Evolutionary conservation across 64 coral and sea anemone species (phyloP), one percentile per base, ranked within the genome.

Genomic region (Montipora sp.): DNA sequence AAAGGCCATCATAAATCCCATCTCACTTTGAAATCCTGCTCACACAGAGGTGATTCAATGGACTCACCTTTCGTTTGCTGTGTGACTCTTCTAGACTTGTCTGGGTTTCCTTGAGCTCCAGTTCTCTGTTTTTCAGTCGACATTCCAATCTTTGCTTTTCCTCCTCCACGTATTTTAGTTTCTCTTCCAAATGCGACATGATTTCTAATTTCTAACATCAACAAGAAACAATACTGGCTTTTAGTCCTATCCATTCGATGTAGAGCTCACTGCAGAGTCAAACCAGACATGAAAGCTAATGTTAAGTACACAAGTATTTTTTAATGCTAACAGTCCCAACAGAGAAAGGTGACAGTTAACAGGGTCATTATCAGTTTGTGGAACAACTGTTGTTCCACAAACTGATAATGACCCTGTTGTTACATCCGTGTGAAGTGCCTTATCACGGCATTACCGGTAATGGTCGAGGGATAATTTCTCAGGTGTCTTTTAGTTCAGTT

Each of bases 91-190:
- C 79, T 53, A 94, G 80, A 70, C 18, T 71, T 49, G 76, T 55
- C 27, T 92, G 44, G 23, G 84, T 91, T 72, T 97, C 95, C 23
- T 68, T 88, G 13, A 97, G 48, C 49, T 97, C 95, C 14, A 90
- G 86, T 43, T 97, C 93, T 48, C 88, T 75, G 78, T 83, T 88
- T n/a, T 75, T 83, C 24, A 97, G 77, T 73, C 94, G 87, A 16
- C 88, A 89, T 75, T 94, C 89, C 16, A 97, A 48, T 23, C 92
- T 94, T 55, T 84, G 77, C 51, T 97, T 97, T 58, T 94, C 92
- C 19, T 97, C 92, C 46, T 97, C 95, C 3, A 82, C 90, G 47
- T 81, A 94, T 47, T 84, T 69, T 9, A 97, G 89, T 70, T 97
- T 94, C 59, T 75, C 94, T 68, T 97, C 78, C 12, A 94, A 47